Percentiles rank a stretch among this genome's conserved stretches.
These are phyloP conservation scores for Micrasema longulum DNA, from an alignment of 1,140 invertebrate species.

Conservation along the genomic window DNA sequence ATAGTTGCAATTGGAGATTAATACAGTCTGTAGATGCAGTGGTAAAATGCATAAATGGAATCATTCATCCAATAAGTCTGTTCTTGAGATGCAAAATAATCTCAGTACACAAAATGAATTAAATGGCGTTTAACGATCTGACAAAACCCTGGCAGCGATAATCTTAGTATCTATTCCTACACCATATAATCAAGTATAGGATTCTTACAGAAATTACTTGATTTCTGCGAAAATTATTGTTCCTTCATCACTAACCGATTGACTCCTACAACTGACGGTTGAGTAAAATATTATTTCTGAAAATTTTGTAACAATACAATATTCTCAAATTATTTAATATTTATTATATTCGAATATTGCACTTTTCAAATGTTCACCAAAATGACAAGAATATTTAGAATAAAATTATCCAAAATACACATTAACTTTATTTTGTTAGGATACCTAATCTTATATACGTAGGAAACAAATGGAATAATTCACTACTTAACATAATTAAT, in stretches of 20 bases:
- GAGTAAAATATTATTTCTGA: conserved; percentile 33
- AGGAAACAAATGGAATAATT: too few species aligned
- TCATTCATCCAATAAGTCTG: too few species aligned
- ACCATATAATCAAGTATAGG: conserved; percentile 19
- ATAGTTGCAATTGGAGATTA: too few species aligned
- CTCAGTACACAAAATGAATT: too few species aligned
- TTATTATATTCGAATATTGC: not conserved
- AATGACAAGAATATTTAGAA: conserved; percentile 35
- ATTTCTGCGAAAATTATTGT: conserved; percentile 45
- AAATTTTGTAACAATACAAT: conserved; percentile 30
- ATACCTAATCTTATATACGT: not conserved
- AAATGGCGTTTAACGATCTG: conserved; percentile 13
- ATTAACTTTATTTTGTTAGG: conserved; percentile 30
- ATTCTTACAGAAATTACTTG: conserved; percentile 37
- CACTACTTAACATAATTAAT: conserved; percentile 3
- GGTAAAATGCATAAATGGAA: too few species aligned
- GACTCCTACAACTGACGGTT: conserved; percentile 28
- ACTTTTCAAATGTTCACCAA: not conserved
- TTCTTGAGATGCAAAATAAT: too few species aligned
- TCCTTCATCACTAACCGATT: conserved; percentile 48
- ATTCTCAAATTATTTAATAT: conserved; percentile 16
- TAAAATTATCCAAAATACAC: conserved; percentile 37
- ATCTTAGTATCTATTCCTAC: conserved; percentile 25
- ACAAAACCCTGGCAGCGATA: conserved; percentile 44
- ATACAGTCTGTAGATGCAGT: too few species aligned